Conservation (phyloP, 2,797 vertebrate genomes). For the Alosa sapidissima region DNA sequence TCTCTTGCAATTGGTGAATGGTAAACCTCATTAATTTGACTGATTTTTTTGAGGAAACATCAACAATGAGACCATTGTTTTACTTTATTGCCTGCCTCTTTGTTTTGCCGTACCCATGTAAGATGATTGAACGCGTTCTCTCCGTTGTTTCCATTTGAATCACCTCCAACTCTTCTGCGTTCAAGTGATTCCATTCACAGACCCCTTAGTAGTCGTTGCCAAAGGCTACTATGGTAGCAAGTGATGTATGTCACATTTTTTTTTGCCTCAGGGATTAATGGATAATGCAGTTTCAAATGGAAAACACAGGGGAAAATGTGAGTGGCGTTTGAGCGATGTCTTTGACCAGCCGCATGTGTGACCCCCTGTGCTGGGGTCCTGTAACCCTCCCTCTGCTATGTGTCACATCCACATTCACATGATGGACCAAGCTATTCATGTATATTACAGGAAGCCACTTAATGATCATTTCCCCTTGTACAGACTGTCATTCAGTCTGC, state of each 20-base stretch:
- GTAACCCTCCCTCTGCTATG: constrained; percentile 14
- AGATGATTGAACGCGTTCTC: background rate
- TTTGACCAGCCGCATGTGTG: background rate
- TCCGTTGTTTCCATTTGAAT: background rate
- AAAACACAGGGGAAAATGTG: constrained; percentile 38
- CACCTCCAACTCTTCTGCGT: background rate
- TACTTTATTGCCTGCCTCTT: background rate
- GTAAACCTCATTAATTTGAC: background rate
- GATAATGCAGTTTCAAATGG: constrained; percentile 28
- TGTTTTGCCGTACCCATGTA: background rate
- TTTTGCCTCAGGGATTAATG: constrained; percentile 23
- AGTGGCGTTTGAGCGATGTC: constrained; percentile 24
- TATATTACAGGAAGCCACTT: constrained; percentile 28
- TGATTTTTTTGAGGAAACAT: background rate
- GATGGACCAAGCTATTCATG: background rate
- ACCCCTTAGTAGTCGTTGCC: constrained; percentile 27
- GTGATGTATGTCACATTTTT: constrained; percentile 27
- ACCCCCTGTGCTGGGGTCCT: background rate
- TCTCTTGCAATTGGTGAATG: background rate
- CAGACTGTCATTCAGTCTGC: background rate
- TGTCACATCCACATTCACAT: constrained; percentile 29
- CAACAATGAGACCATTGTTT: constrained; percentile 11
- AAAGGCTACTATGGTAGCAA: constrained; percentile 33
- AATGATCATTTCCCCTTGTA: constrained; percentile 28
- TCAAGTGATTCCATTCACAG: constrained; percentile 14